Percentiles rank a stretch among this genome's conserved stretches.
Conservation (phyloP, 2,797 vertebrate species). For the Aldrovandia affinis region DNA sequence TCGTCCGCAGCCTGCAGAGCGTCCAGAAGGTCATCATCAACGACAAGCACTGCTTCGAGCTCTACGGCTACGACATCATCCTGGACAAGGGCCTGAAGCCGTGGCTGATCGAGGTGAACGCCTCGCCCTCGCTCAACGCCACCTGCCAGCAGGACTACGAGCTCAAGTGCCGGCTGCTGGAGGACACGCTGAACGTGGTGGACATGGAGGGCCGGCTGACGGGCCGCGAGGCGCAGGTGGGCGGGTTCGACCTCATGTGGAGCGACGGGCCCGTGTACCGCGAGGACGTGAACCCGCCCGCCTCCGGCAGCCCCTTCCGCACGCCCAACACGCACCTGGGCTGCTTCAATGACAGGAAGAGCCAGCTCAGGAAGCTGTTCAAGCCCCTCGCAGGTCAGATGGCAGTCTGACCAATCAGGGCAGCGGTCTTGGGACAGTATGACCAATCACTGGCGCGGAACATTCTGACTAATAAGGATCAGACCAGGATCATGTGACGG, state of each 20-base stretch:
- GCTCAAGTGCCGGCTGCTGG: constrained; percentile 79
- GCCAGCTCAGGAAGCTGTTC: constrained; percentile 78
- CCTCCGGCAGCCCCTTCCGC: constrained; percentile 60
- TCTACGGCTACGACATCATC: constrained; percentile 85
- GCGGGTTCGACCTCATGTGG: constrained; percentile 87
- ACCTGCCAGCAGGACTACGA: constrained; percentile 86
- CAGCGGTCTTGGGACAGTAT: background rate
- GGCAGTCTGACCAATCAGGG: constrained; percentile 45
- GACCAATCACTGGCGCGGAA: too few species aligned
- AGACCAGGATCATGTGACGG: too few species aligned
- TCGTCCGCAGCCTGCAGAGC: constrained; percentile 83
- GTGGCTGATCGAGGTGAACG: constrained; percentile 88
- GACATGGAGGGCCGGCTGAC: constrained; percentile 87
- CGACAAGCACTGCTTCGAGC: constrained; percentile 89
- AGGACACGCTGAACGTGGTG: constrained; percentile 82
- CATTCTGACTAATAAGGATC: too few species aligned
- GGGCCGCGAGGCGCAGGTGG: constrained; percentile 80
- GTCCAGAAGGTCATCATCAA: constrained; percentile 88
- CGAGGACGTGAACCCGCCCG: too few species aligned
- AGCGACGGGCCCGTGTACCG: constrained; percentile 80
- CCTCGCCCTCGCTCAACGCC: constrained; percentile 80
- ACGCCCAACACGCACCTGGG: constrained; percentile 78
- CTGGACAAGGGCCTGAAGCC: constrained; percentile 81
- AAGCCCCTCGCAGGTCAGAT: too few species aligned
- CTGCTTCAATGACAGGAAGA: constrained; percentile 80